Percentiles rank a stretch among this genome's conserved stretches.
Conservation (phyloP, 2,888 invertebrate genomes). For the Tridacna gigas region DNA sequence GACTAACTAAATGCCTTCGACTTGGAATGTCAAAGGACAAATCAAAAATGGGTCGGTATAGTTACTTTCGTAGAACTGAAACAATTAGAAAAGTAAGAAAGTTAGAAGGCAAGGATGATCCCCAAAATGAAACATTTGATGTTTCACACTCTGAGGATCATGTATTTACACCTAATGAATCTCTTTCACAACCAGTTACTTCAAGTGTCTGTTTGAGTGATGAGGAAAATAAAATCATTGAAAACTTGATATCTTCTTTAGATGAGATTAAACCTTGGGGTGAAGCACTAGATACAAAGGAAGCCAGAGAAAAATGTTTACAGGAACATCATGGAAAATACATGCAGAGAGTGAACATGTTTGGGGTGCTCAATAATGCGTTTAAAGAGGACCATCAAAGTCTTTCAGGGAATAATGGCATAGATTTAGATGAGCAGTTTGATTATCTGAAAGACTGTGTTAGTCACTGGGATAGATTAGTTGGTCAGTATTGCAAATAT, state of each 20-base stretch:
- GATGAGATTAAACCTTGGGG: slow-evolving; percentile 48
- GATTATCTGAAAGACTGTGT: slow-evolving; percentile 28
- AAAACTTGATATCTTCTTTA: slow-evolving; percentile 33
- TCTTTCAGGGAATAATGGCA: slow-evolving; percentile 42
- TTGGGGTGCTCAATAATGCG: slow-evolving; percentile 42
- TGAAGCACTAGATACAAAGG: slow-evolving; percentile 28
- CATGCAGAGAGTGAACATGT: slow-evolving; percentile 37
- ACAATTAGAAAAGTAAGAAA: slow-evolving; percentile 52
- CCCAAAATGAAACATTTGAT: not conserved
- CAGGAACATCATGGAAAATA: slow-evolving; percentile 52
- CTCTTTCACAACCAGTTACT: not conserved
- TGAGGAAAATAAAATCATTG: slow-evolving; percentile 11
- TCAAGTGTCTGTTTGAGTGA: not conserved
- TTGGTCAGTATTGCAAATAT: slow-evolving; percentile 51
- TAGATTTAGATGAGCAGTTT: slow-evolving; percentile 54
- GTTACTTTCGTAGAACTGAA: slow-evolving; percentile 45
- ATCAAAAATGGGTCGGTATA: slow-evolving; percentile 52
- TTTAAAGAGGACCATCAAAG: slow-evolving; percentile 45
- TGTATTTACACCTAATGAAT: not conserved
- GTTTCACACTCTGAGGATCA: too few species aligned
- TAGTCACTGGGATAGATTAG: slow-evolving; percentile 25
- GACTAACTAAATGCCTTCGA: slow-evolving; percentile 49
- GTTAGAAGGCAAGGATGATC: slow-evolving; percentile 39
- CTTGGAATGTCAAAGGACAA: slow-evolving; percentile 59
- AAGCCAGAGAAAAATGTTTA: slow-evolving; percentile 21